Conservation (phyloP, 2,113 vertebrate genomes). For the Sciurus niger region DNA sequence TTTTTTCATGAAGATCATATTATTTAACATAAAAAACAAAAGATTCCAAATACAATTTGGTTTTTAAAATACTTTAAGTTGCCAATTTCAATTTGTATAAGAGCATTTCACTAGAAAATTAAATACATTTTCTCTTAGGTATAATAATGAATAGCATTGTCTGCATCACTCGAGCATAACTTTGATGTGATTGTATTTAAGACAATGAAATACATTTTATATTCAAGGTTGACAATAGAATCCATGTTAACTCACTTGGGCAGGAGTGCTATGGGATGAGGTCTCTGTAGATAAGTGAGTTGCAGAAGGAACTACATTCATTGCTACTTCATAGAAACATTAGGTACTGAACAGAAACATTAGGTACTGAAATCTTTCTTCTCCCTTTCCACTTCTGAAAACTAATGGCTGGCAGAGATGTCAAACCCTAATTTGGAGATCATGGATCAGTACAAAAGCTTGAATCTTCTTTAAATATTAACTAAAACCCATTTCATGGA, state of each 20-base stretch:
- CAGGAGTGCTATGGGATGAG: conserved; percentile 68
- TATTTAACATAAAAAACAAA: conserved; percentile 80
- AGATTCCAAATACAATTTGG: conserved; percentile 80
- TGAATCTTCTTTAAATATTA: not conserved
- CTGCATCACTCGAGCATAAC: conserved; percentile 83
- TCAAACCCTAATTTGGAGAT: not conserved
- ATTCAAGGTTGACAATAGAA: conserved; percentile 82
- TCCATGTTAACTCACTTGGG: conserved; percentile 76
- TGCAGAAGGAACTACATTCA: too few relatives aligned
- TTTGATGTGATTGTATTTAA: conserved; percentile 85
- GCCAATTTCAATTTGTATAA: conserved; percentile 84
- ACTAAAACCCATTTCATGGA: not conserved
- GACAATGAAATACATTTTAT: conserved; percentile 84
- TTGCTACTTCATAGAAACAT: too few relatives aligned
- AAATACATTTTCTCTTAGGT: conserved; percentile 88
- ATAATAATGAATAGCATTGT: conserved; percentile 86
- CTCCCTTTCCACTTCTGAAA: not conserved
- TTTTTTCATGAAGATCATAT: conserved; percentile 71
- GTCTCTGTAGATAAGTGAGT: too few relatives aligned
- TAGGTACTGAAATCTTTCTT: not conserved
- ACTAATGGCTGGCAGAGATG: not conserved
- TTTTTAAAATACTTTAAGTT: conserved; percentile 82
- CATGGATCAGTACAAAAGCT: not conserved
- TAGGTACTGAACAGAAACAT: not conserved
- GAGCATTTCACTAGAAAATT: conserved; percentile 87